Evolutionary conservation across 2,797 vertebrate species (phyloP).

Genomic region (Neosalanx taihuensis): DNA sequence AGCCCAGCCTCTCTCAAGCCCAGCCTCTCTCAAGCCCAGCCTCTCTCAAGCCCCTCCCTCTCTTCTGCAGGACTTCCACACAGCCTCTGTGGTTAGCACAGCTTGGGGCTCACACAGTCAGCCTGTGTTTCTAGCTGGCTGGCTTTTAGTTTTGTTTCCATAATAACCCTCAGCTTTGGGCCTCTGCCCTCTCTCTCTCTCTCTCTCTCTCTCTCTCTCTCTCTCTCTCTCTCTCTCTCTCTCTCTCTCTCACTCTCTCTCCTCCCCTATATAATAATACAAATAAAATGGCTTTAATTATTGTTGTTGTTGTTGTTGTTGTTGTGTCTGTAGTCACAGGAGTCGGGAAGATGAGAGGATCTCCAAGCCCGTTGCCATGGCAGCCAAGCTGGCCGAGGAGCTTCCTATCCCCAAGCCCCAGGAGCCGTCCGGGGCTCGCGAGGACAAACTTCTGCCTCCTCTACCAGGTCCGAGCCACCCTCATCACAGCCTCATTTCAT

Average conservation of each 20-base stretch:
- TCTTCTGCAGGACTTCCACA: constrained; percentile 24
- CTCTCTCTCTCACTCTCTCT: too few relatives aligned
- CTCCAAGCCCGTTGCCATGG: constrained; percentile 85
- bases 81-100: constrained; percentile 31
- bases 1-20: not conserved
- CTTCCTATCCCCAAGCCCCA: constrained; percentile 73
- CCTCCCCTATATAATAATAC: too few relatives aligned
- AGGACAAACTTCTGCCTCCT: constrained; percentile 87
- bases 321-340: constrained; percentile 77
- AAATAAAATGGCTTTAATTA: too few relatives aligned
- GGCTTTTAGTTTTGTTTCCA: not conserved
- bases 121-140: not conserved
- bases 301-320: constrained; percentile 1
- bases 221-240: too few relatives aligned
- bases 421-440: constrained; percentile 79
- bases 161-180: not conserved
- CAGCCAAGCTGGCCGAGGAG: constrained; percentile 85
- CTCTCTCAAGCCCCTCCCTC: constrained; percentile 14
- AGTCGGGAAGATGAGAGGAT: constrained; percentile 90
- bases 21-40: not conserved
- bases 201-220: too few relatives aligned
- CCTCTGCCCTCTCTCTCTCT: too few relatives aligned
- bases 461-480: constrained; percentile 82
- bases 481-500: too few relatives aligned
- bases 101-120: not conserved